A percentile compares a stretch with the other conserved stretches of the same genome.
Conservation (phyloP, 2,888 invertebrate species). For the Aphidoletes aphidimyza region DNA sequence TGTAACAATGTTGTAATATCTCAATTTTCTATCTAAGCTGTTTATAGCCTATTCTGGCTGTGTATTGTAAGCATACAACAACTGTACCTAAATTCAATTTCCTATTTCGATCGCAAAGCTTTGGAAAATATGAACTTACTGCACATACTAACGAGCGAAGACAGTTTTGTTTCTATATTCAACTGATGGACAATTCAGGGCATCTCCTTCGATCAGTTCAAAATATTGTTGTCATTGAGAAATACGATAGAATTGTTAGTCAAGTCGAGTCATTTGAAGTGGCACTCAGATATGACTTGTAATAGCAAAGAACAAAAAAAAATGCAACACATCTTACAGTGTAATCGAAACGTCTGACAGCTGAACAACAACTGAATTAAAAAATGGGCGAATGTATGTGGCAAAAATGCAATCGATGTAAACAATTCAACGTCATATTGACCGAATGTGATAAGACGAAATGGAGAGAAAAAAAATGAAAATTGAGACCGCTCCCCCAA, state of each 20-base stretch:
- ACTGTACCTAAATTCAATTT: too few species aligned
- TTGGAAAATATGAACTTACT: too few species aligned
- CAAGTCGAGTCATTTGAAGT: conserved; percentile 29
- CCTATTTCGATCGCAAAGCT: too few species aligned
- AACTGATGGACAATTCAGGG: too few species aligned
- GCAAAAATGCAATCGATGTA: conserved; percentile 19
- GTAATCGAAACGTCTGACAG: neutral
- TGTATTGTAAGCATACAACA: too few species aligned
- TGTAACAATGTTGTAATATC: too few species aligned
- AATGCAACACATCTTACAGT: neutral
- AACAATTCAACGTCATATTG: neutral
- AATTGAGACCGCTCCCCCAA: conserved; percentile 26
- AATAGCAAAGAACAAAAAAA: neutral
- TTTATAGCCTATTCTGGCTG: too few species aligned
- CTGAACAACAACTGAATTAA: neutral
- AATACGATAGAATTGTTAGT: neutral
- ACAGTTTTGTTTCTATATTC: too few species aligned
- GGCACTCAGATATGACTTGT: conserved; percentile 6
- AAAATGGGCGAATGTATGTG: neutral
- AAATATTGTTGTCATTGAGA: too few species aligned
- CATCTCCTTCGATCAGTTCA: too few species aligned
- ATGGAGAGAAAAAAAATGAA: neutral
- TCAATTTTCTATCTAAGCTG: too few species aligned
- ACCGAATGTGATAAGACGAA: neutral
- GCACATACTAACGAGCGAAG: too few species aligned